A percentile compares a stretch with the other conserved stretches of the same genome.
phyloP scores from a whole-genome alignment of 2,113 vertebrate genomes.

The Dipodomys spectabilis region DNA sequence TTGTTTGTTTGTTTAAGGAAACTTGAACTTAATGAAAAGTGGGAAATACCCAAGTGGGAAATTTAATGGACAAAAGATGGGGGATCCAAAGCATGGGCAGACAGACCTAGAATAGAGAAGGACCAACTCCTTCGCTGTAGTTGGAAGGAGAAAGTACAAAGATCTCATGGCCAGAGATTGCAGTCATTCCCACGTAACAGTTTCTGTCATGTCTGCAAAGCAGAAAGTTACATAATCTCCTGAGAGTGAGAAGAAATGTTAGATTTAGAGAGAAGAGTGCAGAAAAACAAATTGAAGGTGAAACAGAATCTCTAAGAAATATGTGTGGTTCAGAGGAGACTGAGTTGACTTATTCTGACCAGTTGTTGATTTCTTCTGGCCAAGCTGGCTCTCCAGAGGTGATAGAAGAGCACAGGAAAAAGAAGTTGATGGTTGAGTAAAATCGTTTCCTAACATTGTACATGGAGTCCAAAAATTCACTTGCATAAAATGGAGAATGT shows the following conservation, averaged over 20 bases:
- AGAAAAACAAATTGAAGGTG: slow-evolving; percentile 17
- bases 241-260: neutral
- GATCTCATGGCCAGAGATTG: neutral
- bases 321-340: neutral
- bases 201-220: neutral
- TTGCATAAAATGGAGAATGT: neutral
- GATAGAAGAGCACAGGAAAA: neutral
- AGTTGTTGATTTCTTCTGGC: neutral
- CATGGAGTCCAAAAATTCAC: neutral
- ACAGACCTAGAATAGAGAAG: neutral
- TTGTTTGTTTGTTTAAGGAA: neutral
- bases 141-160: neutral
- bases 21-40: slow-evolving; percentile 1
- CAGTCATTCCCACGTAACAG: neutral
- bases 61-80: neutral
- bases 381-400: neutral
- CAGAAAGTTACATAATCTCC: neutral
- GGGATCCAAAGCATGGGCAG: neutral
- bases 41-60: neutral
- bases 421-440: neutral
- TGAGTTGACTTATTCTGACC: neutral
- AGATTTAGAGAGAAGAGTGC: neutral
- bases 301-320: neutral
- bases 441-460: neutral
- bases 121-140: neutral